Conservation (phyloP, 2,113 vertebrate species). For the Hypocryptadius cinnamomeus region DNA sequence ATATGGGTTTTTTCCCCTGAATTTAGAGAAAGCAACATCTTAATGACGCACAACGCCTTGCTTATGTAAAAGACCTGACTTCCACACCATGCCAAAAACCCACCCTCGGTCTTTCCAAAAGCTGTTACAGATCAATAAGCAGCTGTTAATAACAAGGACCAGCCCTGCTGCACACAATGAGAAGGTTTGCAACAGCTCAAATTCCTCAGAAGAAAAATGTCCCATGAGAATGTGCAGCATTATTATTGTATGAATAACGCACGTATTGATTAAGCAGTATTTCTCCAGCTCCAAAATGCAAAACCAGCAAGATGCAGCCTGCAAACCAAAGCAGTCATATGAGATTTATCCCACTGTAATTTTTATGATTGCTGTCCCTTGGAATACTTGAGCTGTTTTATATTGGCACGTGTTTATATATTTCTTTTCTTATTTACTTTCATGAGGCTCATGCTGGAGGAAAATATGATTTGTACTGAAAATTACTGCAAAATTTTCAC, state of each 20-base stretch:
- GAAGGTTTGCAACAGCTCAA: neutral
- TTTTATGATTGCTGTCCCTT: neutral
- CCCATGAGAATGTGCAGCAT: neutral
- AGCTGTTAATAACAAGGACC: neutral
- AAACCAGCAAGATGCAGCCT: constrained; percentile 9
- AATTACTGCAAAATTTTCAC: neutral
- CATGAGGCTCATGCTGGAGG: neutral
- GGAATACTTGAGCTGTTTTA: neutral
- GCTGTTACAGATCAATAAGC: neutral
- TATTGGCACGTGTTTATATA: neutral
- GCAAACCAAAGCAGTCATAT: neutral
- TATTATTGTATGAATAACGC: neutral
- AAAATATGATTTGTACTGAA: neutral
- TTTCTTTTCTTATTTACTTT: neutral
- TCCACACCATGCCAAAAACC: neutral
- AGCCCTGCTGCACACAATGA: neutral
- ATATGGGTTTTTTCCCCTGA: neutral
- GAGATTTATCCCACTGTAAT: neutral
- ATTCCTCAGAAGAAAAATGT: neutral
- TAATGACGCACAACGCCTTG: neutral
- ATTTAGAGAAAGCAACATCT: neutral
- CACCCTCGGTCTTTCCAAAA: neutral
- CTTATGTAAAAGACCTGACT: neutral
- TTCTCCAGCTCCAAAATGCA: neutral
- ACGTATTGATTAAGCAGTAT: neutral